Evolutionary conservation across 2,888 invertebrate genomes (phyloP), one percentile per base, ranked within the genome.

Genomic region (Hirtodrosophila duncani): DNA sequence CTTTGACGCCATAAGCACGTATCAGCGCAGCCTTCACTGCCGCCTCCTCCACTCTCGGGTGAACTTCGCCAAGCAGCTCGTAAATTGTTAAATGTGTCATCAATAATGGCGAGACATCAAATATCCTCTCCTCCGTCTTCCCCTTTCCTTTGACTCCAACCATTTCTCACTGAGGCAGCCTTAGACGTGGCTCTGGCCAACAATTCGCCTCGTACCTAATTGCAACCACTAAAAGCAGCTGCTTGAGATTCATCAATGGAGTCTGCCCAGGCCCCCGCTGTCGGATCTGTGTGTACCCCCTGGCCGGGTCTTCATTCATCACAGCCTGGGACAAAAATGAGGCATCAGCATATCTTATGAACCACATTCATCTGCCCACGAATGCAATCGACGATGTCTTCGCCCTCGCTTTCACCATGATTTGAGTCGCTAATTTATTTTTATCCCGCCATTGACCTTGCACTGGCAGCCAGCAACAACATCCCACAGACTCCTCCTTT

Each of bases 21-120:
- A 16, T 24, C 13, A 24, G 24, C 14, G 34, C n/a, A 23, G 14
- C 34, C 20, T 2, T 24, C 26, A n/a, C n/a, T n/a, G n/a, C n/a
- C n/a, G n/a, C n/a, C n/a, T n/a, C n/a, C n/a, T n/a, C n/a, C n/a
- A n/a, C n/a, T n/a, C n/a, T n/a, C n/a, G n/a, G 27, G 39, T 38
- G 43, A 33, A 29, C 9, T 16, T 11, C 9, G 10, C 7, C 1
- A 6, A 18, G 23, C 36, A 8, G 14, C 29, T 8, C 11, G 20
- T 13, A 53, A 66, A 67, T 67, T 52, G 49, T 61, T 67, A 45
- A 48, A 61, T 67, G 48, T 48, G 38, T 62, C 48, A 52, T 27
- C 33, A 31, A 38, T 21, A 10, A 26, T 21, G 41, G 8, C 18
- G 30, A 8, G 8, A 8, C 23, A 18, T 20, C 27, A 18, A 42